These are phyloP conservation scores for Eupsilia transversa DNA, from an alignment of 2,888 invertebrate genomes.

Conservation along the genomic window DNA sequence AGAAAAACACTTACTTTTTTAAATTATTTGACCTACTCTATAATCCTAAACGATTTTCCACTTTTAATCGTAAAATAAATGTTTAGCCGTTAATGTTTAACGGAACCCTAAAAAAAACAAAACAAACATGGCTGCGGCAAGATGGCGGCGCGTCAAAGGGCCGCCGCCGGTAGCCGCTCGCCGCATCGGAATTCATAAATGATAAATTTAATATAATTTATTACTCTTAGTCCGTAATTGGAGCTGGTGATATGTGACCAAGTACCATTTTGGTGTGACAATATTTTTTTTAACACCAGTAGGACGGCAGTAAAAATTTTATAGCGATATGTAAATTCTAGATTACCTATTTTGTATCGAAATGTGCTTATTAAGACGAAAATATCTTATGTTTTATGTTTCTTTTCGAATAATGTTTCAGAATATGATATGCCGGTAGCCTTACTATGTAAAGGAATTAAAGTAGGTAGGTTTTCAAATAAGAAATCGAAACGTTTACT, in stretches of 20 bases:
- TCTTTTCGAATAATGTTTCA: slow-evolving; percentile 40
- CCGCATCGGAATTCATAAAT: slow-evolving; percentile 88
- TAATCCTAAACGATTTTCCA: slow-evolving; percentile 35
- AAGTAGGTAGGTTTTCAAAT: slow-evolving; percentile 37
- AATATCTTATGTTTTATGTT: slow-evolving; percentile 53
- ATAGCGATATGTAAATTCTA: slow-evolving; percentile 65
- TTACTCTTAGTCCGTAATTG: slow-evolving; percentile 77
- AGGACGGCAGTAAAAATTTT: slow-evolving; percentile 64
- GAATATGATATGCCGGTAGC: slow-evolving; percentile 41
- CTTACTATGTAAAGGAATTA: slow-evolving; percentile 40
- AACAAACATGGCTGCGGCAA: slow-evolving; percentile 85
- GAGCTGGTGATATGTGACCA: slow-evolving; percentile 74
- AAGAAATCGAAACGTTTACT: slow-evolving; percentile 24
- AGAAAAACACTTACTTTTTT: neutral
- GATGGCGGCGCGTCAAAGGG: slow-evolving; percentile 87
- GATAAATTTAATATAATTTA: slow-evolving; percentile 90
- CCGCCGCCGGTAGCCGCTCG: slow-evolving; percentile 86
- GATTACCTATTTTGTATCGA: slow-evolving; percentile 60
- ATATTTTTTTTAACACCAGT: slow-evolving; percentile 60
- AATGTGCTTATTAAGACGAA: slow-evolving; percentile 57
- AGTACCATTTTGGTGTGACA: slow-evolving; percentile 75
- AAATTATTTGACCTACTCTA: slow-evolving; percentile 5
- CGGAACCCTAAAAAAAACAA: slow-evolving; percentile 80
- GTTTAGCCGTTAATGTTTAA: slow-evolving; percentile 59
- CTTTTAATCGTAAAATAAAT: slow-evolving; percentile 67